Evolutionary conservation across 2,797 vertebrate species (phyloP), one percentile per base, ranked within the genome.

Genomic region (Echiichthys vipera): DNA sequence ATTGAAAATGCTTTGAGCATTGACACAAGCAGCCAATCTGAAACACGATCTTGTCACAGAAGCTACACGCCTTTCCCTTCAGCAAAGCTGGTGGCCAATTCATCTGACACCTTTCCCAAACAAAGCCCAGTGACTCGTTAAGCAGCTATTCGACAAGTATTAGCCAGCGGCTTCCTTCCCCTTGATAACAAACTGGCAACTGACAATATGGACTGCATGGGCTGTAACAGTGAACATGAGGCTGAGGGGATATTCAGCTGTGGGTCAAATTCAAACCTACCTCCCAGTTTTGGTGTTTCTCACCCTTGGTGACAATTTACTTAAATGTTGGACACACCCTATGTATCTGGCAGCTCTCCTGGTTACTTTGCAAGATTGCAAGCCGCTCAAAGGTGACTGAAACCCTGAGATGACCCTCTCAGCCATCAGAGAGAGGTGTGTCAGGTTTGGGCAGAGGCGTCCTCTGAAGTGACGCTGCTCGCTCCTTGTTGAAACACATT

Each of bases 181-280:
- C 46, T 47, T 43, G 47, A 83, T 70, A 58, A 62, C 40, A 27
- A 36, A 40, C 67, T 49, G 57, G 56, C 27, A 81, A 37, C 61
- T 62, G 34, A 72, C 57, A 50, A 74, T 30, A 74, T 66, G 71
- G 50, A 46, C 58, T 55, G 79, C 9, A 8, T 34, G 54, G 76
- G 42, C 68, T 71, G 45, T 34, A 51, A 74, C 39, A 40, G 69
- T 73, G 72, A 72, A 45, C 78, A 76, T 24, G 55, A 71, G 73
- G 81, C 77, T 45, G 57, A 50, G 36, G 78, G 82, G 68, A 91
- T 84, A 80, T 62, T 79, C 74, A 43, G 59, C 71, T 78, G 62
- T 58, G 69, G 66, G 55, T 80, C 58, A 24, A 56, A 89, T 74
- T 88, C 77, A 81, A 71, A 78, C 74, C 84, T 67, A n/a, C n/a